Conservation (phyloP, 2,113 vertebrate species). For the Brachyhypopomus occidentalis region DNA sequence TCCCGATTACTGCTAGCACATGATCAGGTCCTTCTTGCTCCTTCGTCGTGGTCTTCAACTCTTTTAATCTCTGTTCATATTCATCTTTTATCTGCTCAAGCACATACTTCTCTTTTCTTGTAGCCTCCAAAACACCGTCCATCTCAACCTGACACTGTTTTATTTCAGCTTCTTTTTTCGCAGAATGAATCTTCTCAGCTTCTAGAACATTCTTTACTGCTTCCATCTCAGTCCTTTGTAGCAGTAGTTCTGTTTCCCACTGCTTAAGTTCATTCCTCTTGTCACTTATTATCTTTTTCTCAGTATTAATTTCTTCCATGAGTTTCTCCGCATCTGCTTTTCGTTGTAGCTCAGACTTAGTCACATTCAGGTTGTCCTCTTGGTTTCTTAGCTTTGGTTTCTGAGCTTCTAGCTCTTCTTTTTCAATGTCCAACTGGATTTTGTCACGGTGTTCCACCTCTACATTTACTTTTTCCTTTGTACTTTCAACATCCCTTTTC, state of each 20-base stretch:
- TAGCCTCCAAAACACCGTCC: slow-evolving; percentile 6
- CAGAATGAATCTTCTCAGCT: slow-evolving; percentile 36
- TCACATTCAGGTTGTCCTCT: slow-evolving; percentile 31
- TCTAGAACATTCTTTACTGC: background rate
- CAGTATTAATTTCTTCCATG: slow-evolving; percentile 29
- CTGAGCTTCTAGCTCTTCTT: slow-evolving; percentile 26
- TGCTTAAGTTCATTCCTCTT: slow-evolving; percentile 17
- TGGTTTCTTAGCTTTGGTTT: slow-evolving; percentile 32
- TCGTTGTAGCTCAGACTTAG: slow-evolving; percentile 37
- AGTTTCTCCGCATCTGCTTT: slow-evolving; percentile 44
- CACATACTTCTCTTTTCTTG: background rate
- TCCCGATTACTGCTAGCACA: background rate
- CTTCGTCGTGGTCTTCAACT: background rate
- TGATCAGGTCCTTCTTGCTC: background rate
- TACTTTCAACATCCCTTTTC: slow-evolving; percentile 35
- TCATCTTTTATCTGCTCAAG: slow-evolving; percentile 3
- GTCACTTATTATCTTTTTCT: slow-evolving; percentile 1
- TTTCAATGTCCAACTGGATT: slow-evolving; percentile 5
- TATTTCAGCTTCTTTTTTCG: slow-evolving; percentile 10
- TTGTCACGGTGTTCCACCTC: slow-evolving; percentile 32
- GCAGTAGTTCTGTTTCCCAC: slow-evolving; percentile 29
- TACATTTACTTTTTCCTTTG: slow-evolving; percentile 32
- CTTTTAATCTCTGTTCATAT: slow-evolving; percentile 17
- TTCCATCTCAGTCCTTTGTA: slow-evolving; percentile 12
- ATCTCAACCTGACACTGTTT: slow-evolving; percentile 23